Base-by-base conservation (phyloP, 1,140 invertebrate species). In the Mycetomoellerius zeteki region DNA sequence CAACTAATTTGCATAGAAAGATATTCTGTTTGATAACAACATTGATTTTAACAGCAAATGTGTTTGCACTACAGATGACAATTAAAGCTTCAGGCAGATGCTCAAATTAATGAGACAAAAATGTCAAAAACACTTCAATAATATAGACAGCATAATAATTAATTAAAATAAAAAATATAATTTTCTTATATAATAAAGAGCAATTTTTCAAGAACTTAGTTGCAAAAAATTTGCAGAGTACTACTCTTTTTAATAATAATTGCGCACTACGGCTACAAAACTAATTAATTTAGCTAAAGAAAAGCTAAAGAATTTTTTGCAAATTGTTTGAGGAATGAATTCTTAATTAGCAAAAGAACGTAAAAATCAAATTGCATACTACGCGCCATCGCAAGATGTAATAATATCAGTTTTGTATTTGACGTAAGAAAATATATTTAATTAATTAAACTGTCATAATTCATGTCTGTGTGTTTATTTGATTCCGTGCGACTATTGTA, bases 401-500 rank as follows among this genome's bases (percentile, higher is more conserved):
- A 81, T 73, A 33, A 33, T 47, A 24, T 5, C 7, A 30, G 37
- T 30, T 82, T 72, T 12, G 1, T 50, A 82, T 60, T 37, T 76
- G 21, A 5, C 1, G 47, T 58, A 82, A 73, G 24, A 73, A 19
- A 82, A 47, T 30, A 47, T 0, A 7, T 33, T 47, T 12, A 14
- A 5, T 67, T 60, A 37, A 73, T 73, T 82, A 47, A 58, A 82
- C 7, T 73, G 16, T 5, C 33, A n/a, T 19, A 43, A 72, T 73
- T 47, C n/a, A 33, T 50, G 4, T 21, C 2, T 72, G 50, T n/a
- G n/a, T n/a, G n/a, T 60, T 73, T 62, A 12, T 14, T 73, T 7
- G 4, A 60, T 58, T 82, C 12, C 14, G 12, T 37, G 3, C 33
- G 19, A 73, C 14, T 24, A 58, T 2, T 54, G 0, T 58, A 21